phyloP scores from a whole-genome alignment of 2,113 vertebrate genomes.

The Gymnobelideus leadbeateri region DNA sequence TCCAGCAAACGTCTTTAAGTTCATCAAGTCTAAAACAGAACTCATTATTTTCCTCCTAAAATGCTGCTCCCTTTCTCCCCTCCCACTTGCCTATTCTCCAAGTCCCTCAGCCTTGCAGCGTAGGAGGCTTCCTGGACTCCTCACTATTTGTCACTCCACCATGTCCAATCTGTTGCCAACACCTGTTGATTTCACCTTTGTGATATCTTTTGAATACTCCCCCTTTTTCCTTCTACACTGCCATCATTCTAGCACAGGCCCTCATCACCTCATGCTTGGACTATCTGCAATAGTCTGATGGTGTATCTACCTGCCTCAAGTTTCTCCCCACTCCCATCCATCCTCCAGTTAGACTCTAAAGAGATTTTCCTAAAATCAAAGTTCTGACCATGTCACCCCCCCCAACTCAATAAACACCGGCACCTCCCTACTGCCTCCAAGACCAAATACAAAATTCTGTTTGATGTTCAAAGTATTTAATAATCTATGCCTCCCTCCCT shows the following conservation, averaged over 20 bases:
- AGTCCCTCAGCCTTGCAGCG: neutral
- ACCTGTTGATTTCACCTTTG: slow-evolving; percentile 11
- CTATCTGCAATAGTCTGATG: slow-evolving; percentile 10
- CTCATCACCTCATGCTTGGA: slow-evolving; percentile 12
- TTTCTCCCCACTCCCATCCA: slow-evolving; percentile 1
- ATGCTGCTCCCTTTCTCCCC: too few species aligned
- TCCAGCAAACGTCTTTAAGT: neutral
- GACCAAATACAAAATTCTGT: neutral
- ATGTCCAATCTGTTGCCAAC: neutral
- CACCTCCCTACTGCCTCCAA: neutral
- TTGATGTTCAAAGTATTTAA: neutral
- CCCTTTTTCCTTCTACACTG: neutral
- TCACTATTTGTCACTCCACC: slow-evolving; percentile 16
- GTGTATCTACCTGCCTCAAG: neutral
- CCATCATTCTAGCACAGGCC: neutral
- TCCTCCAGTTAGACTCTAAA: neutral
- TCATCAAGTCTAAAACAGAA: neutral
- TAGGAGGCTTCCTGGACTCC: too few species aligned
- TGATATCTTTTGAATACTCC: slow-evolving; percentile 8
- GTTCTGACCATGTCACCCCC: too few species aligned
- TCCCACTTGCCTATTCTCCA: neutral
- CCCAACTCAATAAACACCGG: neutral
- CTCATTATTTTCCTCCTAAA: neutral
- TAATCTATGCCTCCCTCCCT: neutral
- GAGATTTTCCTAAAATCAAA: neutral